These are phyloP conservation scores for Myiopsitta monachus DNA, from an alignment of 2,113 vertebrate species.

Conservation along the genomic window DNA sequence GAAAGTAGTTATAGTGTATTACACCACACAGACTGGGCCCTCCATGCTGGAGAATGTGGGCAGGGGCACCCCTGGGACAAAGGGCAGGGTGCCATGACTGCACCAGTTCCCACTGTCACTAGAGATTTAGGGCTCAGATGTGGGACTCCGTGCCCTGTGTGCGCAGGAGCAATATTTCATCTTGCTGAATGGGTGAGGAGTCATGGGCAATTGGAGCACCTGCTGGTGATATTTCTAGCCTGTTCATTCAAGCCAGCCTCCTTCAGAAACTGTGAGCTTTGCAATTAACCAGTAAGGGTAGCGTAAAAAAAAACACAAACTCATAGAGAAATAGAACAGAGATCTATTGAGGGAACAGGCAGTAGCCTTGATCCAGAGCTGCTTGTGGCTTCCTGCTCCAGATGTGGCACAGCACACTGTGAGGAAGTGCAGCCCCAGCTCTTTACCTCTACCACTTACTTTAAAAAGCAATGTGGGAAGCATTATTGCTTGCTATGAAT, in stretches of 20 bases:
- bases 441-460: neutral
- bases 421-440: neutral
- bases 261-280: neutral
- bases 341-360: neutral
- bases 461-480: neutral
- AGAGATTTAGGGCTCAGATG: neutral
- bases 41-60: neutral
- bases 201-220: neutral
- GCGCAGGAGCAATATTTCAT: neutral
- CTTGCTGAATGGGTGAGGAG: neutral
- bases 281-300: neutral
- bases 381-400: neutral
- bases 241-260: neutral
- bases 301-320: neutral
- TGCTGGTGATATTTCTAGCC: neutral
- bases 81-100: neutral
- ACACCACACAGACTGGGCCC: neutral
- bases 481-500: neutral
- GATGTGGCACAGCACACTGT: rapidly evolving
- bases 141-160: neutral
- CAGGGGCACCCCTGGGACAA: neutral
- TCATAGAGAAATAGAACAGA: neutral
- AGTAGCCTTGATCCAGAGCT: neutral
- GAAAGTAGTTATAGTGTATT: neutral
- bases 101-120: neutral